Base-by-base conservation (phyloP, 2,113 vertebrate species). In the Proteles cristata region DNA sequence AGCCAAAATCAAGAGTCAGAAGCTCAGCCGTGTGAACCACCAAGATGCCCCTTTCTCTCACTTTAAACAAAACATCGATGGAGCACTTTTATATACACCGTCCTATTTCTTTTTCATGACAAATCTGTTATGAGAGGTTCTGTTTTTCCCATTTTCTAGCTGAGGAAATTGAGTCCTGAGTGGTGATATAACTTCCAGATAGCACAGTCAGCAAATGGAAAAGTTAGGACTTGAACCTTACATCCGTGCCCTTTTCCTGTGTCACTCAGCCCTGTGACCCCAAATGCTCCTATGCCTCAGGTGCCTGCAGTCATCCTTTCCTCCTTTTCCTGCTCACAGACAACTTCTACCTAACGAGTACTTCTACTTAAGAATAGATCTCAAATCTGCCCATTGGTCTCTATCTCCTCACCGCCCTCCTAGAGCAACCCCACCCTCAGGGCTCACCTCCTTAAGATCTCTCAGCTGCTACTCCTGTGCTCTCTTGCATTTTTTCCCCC, bases 151-250 rank as follows among this genome's bases (percentile, higher is more conserved):
- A 1, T 53, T 95, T 86, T 85, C 66, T 79, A 86, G 35, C 53
- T 86, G 50, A 48, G 73, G 83, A 86, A 90, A 97, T 45, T 17
- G 50, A 94, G 45, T 71, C 69, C 89, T n/a, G 35, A 63, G 66
- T 76, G 73, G 88, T 92, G 79, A 89, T 31, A 48, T 69, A 68
- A 76, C n/a, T 74, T 92, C 58, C 1, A 5, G 31, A 79, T 35
- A n/a, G 73, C 11, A 53, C 25, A 55, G 61, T 55, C 58, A 53
- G 39, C 63, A 69, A 94, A 85, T 33, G 26, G 71, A 85, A 66
- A 79, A 84, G 68, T n/a, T 28, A 81, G 50, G 69, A 39, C 85
- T 48, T 83, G 88, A 69, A 33, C 5, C 21, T 89, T 16, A 25
- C 31, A 21, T 28, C 33, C 4, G 2, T 65, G 66, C 50, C 48